phyloP scores from a whole-genome alignment of 2,113 vertebrate species.

The Calyptomena viridis region DNA sequence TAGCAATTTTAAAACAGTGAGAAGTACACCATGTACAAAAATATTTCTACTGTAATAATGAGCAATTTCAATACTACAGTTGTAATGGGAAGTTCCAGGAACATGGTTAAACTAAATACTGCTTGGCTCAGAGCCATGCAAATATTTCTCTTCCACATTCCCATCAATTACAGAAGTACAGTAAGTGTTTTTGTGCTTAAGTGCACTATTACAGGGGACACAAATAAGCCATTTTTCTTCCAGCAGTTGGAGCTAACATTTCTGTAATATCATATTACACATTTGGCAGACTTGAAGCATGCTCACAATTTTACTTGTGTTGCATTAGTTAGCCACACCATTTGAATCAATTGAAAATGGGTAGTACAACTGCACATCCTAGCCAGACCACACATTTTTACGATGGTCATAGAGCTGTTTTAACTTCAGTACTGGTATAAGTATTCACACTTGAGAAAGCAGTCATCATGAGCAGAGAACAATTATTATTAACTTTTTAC shows the following conservation, averaged over 20 bases:
- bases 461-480: not conserved
- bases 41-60: not conserved
- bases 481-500: not conserved
- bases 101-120: not conserved
- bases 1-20: not conserved
- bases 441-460: not conserved
- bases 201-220: not conserved
- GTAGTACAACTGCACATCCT: not conserved
- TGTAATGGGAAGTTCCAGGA: conserved; percentile 37
- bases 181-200: conserved; percentile 25
- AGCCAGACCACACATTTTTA: not conserved
- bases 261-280: not conserved
- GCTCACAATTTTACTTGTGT: not conserved
- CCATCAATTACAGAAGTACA: conserved; percentile 22
- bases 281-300: not conserved
- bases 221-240: conserved; percentile 27
- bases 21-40: not conserved
- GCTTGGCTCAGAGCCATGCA: not conserved
- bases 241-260: not conserved
- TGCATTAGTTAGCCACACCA: not conserved
- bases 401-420: not conserved
- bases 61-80: conserved; percentile 12
- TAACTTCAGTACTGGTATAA: not conserved
- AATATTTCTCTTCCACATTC: conserved; percentile 13
- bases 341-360: not conserved